Conservation (phyloP, 2,888 invertebrate genomes). For the Synergus japonicus region DNA sequence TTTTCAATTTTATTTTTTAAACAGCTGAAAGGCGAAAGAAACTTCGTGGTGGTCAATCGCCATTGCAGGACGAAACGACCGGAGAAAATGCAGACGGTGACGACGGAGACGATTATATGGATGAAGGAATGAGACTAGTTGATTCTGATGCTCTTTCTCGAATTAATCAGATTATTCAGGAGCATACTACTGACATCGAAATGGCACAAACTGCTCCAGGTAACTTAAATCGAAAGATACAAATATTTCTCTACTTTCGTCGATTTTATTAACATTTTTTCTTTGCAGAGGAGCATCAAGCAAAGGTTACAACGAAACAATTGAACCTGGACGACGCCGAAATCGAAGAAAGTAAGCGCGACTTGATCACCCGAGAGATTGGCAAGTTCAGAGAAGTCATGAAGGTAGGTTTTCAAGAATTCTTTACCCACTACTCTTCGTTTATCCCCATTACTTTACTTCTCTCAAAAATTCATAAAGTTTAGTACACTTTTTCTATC, state of each 20-base stretch:
- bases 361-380: conserved; percentile 97
- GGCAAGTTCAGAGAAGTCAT: conserved; percentile 98
- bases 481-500: not conserved
- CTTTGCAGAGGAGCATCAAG: conserved; percentile 81
- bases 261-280: not conserved
- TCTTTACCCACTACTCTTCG: not conserved
- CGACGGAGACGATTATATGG: conserved; percentile 84
- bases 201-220: conserved; percentile 72
- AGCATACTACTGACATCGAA: conserved; percentile 81
- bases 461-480: conserved; percentile 9
- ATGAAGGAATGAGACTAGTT: conserved; percentile 86
- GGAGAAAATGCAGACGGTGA: conserved; percentile 80
- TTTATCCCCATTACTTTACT: conserved; percentile 27
- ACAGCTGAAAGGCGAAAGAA: conserved; percentile 82
- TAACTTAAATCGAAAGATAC: conserved; percentile 47
- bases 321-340: conserved; percentile 87
- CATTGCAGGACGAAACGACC: conserved; percentile 80
- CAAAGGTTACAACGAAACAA: conserved; percentile 72
- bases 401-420: conserved; percentile 84
- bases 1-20: not conserved
- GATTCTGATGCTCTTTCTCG: conserved; percentile 88
- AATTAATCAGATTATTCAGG: conserved; percentile 88
- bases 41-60: conserved; percentile 79
- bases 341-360: conserved; percentile 97
- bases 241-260: not conserved